Evolutionary conservation across 37 sponge, comb jelly and placozoan genomes (phyloP), one percentile per base, ranked within the genome.

Genomic region (Axinella damicornis): DNA sequence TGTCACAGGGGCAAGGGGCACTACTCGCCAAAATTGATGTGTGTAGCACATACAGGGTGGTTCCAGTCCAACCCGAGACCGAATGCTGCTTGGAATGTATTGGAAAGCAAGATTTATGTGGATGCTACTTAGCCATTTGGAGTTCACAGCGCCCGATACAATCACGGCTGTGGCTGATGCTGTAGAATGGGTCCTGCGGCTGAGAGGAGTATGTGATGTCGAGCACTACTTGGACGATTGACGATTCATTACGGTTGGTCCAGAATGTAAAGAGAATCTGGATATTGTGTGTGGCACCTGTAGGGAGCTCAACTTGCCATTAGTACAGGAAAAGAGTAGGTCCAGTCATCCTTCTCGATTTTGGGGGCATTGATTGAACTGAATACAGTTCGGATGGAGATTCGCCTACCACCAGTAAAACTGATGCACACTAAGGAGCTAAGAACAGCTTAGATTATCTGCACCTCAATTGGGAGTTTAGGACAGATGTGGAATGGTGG

Each of bases 1-100:
- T 16, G 38, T 12, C 22, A 32, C 12, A 13, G 17, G 71, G 71
- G 41, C 20, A 28, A 37, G 71, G 71, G 21, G 41, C 71, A 21
- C 41, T 37, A 12, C 30, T 70, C 39, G 71, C 71, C 11, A 84
- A 84, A 60, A 14, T 75, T 28, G 85, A 84, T 61, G 21, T 84
- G 27, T 36, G 59, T 25, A 28, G n/a, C 18, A 76, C 85, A 24
- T 84, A 61, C 72, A 56, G 85, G 35, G 19, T 74, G 21, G 57
- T 84, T 15, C 85, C 85, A 11, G 66, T 84, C 39, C 76, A 84
- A 36, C 74, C 65, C 15, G 76, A 57, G 74, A 74, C 76, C 5
- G 46, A 25, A 21, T 25, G 30, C 64, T 84, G 38, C 65, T 84
- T 34, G 85, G 76, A 21, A 28, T 74, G 61, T 18, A 53, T 19